These are phyloP conservation scores for Galago senegalensis DNA, from an alignment of 2,797 vertebrate genomes.

Conservation along the genomic window DNA sequence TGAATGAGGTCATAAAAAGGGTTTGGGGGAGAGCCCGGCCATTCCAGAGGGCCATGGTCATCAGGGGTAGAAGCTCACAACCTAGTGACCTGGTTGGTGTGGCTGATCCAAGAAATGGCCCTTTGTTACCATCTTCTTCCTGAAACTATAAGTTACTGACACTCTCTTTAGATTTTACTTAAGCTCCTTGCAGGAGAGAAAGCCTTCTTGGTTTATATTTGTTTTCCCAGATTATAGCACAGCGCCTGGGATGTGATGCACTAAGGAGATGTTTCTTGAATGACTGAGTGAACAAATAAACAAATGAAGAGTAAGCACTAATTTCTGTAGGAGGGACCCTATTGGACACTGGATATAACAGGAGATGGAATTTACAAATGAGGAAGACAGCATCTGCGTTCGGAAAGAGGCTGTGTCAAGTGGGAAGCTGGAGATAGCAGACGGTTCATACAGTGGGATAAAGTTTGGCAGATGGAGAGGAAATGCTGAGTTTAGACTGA, in stretches of 20 bases:
- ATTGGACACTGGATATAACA: background rate
- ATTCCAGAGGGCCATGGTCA: background rate
- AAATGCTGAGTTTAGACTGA: background rate
- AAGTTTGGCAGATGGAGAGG: background rate
- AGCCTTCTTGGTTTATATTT: constrained; percentile 6
- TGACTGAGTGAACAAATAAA: background rate
- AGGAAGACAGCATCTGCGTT: background rate
- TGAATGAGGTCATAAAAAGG: background rate
- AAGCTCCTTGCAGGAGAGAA: constrained; percentile 30
- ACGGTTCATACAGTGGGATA: background rate
- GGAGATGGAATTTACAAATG: background rate
- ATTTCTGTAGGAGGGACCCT: background rate
- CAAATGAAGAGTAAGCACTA: constrained; percentile 50
- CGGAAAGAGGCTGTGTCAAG: background rate
- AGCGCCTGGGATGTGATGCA: background rate
- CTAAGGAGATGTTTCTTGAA: background rate
- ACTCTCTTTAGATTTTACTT: background rate
- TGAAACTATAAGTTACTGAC: background rate
- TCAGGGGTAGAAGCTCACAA: background rate
- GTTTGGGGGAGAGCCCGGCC: background rate
- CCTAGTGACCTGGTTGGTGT: background rate
- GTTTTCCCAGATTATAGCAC: background rate
- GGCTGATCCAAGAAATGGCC: background rate
- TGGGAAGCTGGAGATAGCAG: background rate
- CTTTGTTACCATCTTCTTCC: background rate